A percentile compares a stretch with the other conserved stretches of the same genome.
Conservation (phyloP, 2,797 vertebrate species). For the Dromococcyx pavoninus region DNA sequence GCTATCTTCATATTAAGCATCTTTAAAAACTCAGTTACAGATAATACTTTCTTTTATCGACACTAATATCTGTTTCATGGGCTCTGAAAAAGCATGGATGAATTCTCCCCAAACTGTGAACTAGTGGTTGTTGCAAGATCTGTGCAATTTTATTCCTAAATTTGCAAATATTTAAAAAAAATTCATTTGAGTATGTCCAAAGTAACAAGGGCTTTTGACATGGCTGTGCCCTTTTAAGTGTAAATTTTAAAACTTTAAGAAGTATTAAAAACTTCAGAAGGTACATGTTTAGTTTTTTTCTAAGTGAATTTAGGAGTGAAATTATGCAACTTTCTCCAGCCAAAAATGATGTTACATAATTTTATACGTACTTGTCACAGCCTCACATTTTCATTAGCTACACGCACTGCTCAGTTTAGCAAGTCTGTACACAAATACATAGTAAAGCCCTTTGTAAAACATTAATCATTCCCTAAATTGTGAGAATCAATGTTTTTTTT, state of each 20-base stretch:
- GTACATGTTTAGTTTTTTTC: not conserved
- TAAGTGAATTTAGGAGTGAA: not conserved
- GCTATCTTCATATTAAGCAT: not conserved
- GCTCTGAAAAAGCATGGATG: not conserved
- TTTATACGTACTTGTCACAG: not conserved
- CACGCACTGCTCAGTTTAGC: not conserved
- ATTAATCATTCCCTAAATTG: not conserved
- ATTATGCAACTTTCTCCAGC: not conserved
- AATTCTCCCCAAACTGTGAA: not conserved
- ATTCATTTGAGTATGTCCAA: not conserved
- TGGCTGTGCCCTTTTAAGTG: not conserved
- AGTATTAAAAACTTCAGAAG: not conserved
- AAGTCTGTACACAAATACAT: not conserved
- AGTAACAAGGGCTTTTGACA: not conserved
- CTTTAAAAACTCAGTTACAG: not conserved
- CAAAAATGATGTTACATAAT: not conserved
- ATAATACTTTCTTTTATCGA: not conserved
- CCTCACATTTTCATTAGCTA: not conserved
- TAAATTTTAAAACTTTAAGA: not conserved
- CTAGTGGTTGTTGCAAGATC: not conserved
- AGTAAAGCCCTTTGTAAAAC: not conserved
- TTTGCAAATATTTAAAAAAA: not conserved
- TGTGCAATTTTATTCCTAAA: not conserved
- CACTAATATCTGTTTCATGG: not conserved
- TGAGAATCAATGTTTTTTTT: not conserved